Evolutionary conservation across 2,113 vertebrate genomes (phyloP).

Genomic region (Phaethornis superciliosus): DNA sequence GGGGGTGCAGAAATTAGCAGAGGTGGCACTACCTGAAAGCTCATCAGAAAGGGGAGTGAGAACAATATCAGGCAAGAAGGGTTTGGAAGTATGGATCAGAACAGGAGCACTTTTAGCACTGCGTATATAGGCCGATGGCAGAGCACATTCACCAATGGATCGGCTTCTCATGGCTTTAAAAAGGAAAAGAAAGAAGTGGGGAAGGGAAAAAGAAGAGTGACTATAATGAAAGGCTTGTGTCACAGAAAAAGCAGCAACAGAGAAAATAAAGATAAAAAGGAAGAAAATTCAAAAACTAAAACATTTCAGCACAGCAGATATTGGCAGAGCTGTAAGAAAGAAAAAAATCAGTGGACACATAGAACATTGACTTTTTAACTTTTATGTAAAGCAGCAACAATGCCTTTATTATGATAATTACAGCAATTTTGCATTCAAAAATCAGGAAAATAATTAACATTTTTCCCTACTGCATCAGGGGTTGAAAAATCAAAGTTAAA

Average conservation of each 20-base stretch:
- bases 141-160: constrained; percentile 99
- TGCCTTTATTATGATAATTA: constrained; percentile 60
- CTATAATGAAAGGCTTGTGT: constrained; percentile 85
- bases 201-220: constrained; percentile 83
- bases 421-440: constrained; percentile 64
- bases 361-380: constrained; percentile 71
- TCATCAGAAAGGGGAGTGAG: constrained; percentile 99
- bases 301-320: constrained; percentile 83
- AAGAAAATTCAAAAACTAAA: constrained; percentile 84
- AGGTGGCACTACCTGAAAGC: constrained; percentile 98
- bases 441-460: constrained; percentile 52
- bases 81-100: constrained; percentile 99
- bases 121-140: constrained; percentile 99
- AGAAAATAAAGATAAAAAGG: constrained; percentile 83
- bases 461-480: constrained; percentile 60
- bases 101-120: constrained; percentile 99
- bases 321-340: constrained; percentile 82
- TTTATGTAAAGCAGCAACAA: constrained; percentile 76
- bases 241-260: constrained; percentile 84
- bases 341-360: constrained; percentile 79
- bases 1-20: constrained; percentile 89
- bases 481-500: constrained; percentile 65
- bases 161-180: constrained; percentile 99
- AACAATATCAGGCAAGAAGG: constrained; percentile 97
- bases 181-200: constrained; percentile 85